These are phyloP conservation scores for Neogale vison DNA, from an alignment of 2,113 vertebrate genomes.

Conservation along the genomic window DNA sequence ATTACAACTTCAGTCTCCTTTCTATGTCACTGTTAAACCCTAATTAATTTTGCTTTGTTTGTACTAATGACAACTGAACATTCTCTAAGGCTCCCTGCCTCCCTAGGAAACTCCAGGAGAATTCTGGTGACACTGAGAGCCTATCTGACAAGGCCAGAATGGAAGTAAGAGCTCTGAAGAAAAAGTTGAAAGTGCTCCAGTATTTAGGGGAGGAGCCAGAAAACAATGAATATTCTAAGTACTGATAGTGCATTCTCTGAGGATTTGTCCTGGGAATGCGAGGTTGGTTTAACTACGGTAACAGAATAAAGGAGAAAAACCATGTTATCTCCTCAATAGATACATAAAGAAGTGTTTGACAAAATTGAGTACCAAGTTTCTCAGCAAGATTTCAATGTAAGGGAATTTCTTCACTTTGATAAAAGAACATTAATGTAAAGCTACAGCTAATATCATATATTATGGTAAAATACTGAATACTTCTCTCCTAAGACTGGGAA, in stretches of 20 bases:
- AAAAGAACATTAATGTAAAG: background rate
- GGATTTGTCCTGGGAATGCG: background rate
- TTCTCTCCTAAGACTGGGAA: background rate
- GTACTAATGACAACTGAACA: background rate
- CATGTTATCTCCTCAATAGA: background rate
- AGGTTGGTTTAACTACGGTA: conserved; percentile 43
- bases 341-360: conserved; percentile 19
- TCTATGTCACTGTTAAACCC: background rate
- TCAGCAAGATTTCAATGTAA: background rate
- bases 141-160: background rate
- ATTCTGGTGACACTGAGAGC: background rate
- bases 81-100: background rate
- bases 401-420: background rate
- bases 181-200: background rate
- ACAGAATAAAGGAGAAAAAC: conserved; percentile 30
- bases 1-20: background rate
- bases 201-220: background rate
- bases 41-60: background rate
- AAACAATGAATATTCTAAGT: conserved; percentile 28
- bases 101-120: background rate
- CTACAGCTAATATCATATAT: background rate
- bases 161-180: background rate
- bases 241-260: background rate
- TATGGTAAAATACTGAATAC: background rate
- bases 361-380: background rate